Base-by-base conservation (phyloP, 1,140 invertebrate species). In the Maconellicoccus hirsutus region DNA sequence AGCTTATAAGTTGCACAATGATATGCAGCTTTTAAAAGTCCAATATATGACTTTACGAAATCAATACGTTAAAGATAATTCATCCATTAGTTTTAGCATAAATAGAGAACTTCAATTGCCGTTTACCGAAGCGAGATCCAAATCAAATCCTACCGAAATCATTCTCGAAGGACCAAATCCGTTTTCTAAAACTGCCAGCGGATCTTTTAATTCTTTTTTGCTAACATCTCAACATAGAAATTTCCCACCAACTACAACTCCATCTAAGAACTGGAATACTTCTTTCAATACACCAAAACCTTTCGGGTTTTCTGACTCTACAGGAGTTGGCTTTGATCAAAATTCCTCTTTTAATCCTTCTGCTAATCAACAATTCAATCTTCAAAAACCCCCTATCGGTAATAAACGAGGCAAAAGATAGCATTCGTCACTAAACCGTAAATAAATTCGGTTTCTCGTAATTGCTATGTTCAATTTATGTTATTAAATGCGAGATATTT, bases 21-120 rank as follows among this genome's bases (percentile, higher is more conserved):
- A 81, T 73, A 81, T 85, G 0, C 86, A 89, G 75, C 83, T 84
- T 4, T 89, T 92, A 76, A 93, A 93, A 78, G 89, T 92, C 73
- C 87, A 91, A 69, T 94, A 91, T 77, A 79, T 92, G 0, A 90
- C 89, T 76, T 84, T 92, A 59, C 79, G 90, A 23, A 90, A 88
- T 76, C 87, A 90, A 72, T 83, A 90, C 4, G 80, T 91, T 27
- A 89, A 90, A 73, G 92, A 94, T 76, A 83, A 66, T 66, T 66
- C 61, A 4, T 66, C 61, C 61, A 66, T 66, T 66, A 14, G 22
- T 23, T 66, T 66, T 22, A 66, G 61, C 16, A 3, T 66, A 66
- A 66, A 66, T 25, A 23, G 25, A 25, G 61, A 66, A 16, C 22
- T 66, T 66, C 61, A 66, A 22, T 25, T 66, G 10, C 61, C 61